Conservation (phyloP, 64 coral and sea anemone genomes). For the Pocillopora verrucosa region DNA sequence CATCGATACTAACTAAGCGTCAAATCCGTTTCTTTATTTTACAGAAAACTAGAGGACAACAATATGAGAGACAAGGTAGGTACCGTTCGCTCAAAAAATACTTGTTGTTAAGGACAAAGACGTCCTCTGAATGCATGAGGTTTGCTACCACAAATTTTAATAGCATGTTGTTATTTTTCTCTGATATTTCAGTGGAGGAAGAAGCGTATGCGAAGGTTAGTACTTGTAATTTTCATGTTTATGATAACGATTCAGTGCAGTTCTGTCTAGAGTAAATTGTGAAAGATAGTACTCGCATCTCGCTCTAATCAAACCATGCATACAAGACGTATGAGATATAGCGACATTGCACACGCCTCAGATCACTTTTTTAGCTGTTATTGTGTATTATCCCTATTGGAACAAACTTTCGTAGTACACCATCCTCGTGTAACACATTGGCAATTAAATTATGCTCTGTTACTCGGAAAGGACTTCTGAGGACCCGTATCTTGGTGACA, state of each 20-base stretch:
- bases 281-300: no score
- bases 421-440: no score
- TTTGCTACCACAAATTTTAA: background rate
- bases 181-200: slow-evolving; percentile 60
- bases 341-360: no score
- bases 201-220: slow-evolving; percentile 73
- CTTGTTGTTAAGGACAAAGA: background rate
- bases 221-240: background rate
- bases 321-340: no score
- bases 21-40: slow-evolving; percentile 19
- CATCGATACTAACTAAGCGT: slow-evolving; percentile 9
- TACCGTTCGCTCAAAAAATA: background rate
- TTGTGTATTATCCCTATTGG: no score
- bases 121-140: background rate
- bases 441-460: no score
- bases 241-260: background rate
- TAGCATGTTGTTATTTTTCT: background rate
- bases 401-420: no score
- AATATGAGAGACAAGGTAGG: slow-evolving; percentile 73
- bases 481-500: no score
- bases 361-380: no score
- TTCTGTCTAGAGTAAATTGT: no score
- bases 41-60: slow-evolving; percentile 50
- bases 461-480: no score
- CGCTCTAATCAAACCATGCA: no score